phyloP scores from a whole-genome alignment of 2,797 vertebrate species.

The Sebastolobus altivelis region DNA sequence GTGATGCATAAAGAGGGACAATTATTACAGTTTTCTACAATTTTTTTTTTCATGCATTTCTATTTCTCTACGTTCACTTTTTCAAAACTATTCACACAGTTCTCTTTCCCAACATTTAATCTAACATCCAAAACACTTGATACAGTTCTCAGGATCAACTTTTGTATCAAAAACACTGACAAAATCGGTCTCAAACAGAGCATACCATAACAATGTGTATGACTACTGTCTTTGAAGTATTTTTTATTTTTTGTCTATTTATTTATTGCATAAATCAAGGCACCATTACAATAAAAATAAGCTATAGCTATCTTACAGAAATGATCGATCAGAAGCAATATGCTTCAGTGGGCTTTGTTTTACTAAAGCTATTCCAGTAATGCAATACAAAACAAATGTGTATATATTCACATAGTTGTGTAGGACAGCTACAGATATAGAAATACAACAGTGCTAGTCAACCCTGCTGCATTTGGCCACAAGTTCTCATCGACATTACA shows the following conservation, averaged over 20 bases:
- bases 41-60: background rate
- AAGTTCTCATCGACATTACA: background rate
- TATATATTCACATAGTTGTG: background rate
- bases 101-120: background rate
- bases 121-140: background rate
- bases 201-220: background rate
- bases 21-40: background rate
- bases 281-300: background rate
- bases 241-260: background rate
- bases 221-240: background rate
- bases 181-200: background rate
- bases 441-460: no score
- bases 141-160: background rate
- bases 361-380: background rate
- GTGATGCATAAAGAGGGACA: background rate
- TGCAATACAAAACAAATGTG: background rate
- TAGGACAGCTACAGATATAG: no score
- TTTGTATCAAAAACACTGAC: background rate
- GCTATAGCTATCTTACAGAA: no score
- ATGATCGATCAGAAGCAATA: background rate
- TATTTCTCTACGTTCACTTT: background rate
- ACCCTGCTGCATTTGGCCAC: no score
- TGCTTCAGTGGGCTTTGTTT: background rate
- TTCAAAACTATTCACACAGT: background rate
- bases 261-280: background rate